Conservation (phyloP, 2,888 invertebrate genomes). For the Cinara cedri region DNA sequence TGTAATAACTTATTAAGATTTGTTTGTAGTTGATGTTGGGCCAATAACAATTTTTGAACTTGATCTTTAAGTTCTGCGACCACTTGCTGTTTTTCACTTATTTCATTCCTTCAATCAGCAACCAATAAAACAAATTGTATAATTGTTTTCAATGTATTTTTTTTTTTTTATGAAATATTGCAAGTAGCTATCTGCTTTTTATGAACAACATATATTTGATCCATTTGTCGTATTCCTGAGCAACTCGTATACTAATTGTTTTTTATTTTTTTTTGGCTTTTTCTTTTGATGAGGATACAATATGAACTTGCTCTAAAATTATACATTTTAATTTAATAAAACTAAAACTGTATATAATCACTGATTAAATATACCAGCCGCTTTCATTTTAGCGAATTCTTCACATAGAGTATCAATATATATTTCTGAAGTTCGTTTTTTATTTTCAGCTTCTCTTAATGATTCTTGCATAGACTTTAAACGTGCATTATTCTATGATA, state of each 20-base stretch:
- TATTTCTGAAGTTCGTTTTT: constrained; percentile 92
- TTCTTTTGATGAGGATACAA: constrained; percentile 71
- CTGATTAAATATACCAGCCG: too few relatives aligned
- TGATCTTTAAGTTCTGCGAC: constrained; percentile 93
- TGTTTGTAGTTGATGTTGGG: constrained; percentile 90
- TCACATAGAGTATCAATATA: constrained; percentile 90
- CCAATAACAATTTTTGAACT: constrained; percentile 89
- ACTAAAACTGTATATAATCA: too few relatives aligned
- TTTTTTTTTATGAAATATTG: too few relatives aligned
- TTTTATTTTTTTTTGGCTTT: constrained; percentile 87
- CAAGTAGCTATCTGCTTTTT: constrained; percentile 75
- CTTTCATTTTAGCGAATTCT: constrained; percentile 89
- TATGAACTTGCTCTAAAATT: constrained; percentile 71
- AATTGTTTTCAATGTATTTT: too few relatives aligned
- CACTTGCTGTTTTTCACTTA: constrained; percentile 86
- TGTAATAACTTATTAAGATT: constrained; percentile 95
- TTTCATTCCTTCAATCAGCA: constrained; percentile 89
- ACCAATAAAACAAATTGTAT: constrained; percentile 62
- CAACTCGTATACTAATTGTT: constrained; percentile 85
- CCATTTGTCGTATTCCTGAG: constrained; percentile 94
- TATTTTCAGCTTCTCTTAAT: constrained; percentile 92
- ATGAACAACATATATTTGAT: constrained; percentile 89
- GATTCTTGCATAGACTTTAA: constrained; percentile 94
- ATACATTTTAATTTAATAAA: background rate
- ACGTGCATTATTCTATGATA: constrained; percentile 95